A percentile compares a stretch with the other conserved stretches of the same genome.
These are phyloP conservation scores for Trachythela sp. DNA, from an alignment of 64 coral and sea anemone species.

Conservation along the genomic window DNA sequence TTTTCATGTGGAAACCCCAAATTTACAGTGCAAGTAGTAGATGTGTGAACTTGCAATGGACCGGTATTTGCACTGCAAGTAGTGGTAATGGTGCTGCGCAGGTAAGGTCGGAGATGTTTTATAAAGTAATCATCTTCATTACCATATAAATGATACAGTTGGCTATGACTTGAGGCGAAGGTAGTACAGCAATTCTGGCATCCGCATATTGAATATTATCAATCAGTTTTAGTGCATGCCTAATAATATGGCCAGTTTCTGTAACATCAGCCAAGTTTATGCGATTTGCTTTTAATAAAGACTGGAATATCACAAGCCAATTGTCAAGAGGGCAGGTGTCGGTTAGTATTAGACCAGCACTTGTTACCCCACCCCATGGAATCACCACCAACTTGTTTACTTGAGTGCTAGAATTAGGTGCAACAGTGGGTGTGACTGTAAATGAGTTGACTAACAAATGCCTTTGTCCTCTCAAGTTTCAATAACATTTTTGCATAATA, in stretches of 20 bases:
- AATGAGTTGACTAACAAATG: no score
- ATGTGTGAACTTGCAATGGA: conserved; percentile 21
- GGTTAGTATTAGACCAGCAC: conserved; percentile 33
- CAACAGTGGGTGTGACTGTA: no score
- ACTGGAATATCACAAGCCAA: conserved; percentile 61
- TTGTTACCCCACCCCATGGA: conserved; percentile 54
- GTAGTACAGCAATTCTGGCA: conserved; percentile 52
- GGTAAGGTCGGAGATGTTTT: neutral
- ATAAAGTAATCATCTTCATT: conserved; percentile 38
- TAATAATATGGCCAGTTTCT: conserved; percentile 24
- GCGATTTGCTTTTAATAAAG: conserved; percentile 42
- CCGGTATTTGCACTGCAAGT: neutral
- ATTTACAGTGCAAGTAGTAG: conserved; percentile 26
- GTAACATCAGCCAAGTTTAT: conserved; percentile 26
- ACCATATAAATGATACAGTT: conserved; percentile 45
- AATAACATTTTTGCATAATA: no score
- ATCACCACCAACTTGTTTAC: conserved; percentile 38
- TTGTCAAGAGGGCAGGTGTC: conserved; percentile 58
- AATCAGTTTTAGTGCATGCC: conserved; percentile 41
- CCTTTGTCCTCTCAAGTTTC: no score
- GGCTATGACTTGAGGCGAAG: conserved; percentile 16
- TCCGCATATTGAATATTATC: conserved; percentile 40
- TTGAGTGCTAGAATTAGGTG: no score
- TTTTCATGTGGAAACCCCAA: conserved; percentile 22
- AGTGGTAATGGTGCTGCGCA: conserved; percentile 20